These are phyloP conservation scores for Morbakka virulenta DNA, from an alignment of 30 jellyfish, hydroid and myxozoan species.

Conservation along the genomic window DNA sequence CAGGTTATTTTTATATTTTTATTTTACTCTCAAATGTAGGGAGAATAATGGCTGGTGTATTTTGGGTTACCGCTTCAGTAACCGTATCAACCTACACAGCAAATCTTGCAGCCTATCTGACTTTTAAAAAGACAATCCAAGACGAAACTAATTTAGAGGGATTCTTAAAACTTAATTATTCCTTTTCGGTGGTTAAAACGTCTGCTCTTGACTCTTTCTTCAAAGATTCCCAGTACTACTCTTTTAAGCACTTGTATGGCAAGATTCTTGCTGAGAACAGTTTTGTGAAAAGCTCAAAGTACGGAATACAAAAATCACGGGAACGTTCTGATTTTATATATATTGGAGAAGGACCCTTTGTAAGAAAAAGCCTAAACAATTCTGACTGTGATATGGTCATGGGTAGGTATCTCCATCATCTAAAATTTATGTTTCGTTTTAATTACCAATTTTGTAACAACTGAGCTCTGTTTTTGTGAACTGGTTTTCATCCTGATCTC, in stretches of 20 bases:
- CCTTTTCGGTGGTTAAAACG: conserved; percentile 19
- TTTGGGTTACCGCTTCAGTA: conserved; percentile 37
- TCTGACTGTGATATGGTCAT: conserved; percentile 26
- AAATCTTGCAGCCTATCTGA: conserved; percentile 51
- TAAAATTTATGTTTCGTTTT: no score
- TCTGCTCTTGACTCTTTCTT: conserved; percentile 39
- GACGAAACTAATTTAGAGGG: conserved; percentile 1
- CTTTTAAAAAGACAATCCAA: conserved; percentile 13
- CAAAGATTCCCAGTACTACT: conserved; percentile 21
- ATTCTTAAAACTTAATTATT: conserved; percentile 12
- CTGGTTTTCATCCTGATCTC: no score
- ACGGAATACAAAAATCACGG: neutral
- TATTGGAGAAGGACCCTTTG: conserved; percentile 33
- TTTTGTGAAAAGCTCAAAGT: conserved; percentile 5
- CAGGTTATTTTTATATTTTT: no score
- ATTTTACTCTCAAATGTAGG: no score
- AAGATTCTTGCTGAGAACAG: conserved; percentile 10
- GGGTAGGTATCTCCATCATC: conserved; percentile 25
- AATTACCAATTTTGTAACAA: no score
- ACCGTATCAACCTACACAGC: conserved; percentile 55
- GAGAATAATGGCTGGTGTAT: conserved; percentile 40
- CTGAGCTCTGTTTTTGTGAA: no score
- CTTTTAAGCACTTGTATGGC: conserved; percentile 36
- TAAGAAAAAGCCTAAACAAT: conserved; percentile 1
- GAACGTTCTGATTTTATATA: conserved; percentile 16